These are phyloP conservation scores for Tethea ocularis DNA, from an alignment of 2,888 invertebrate genomes.

Conservation along the genomic window DNA sequence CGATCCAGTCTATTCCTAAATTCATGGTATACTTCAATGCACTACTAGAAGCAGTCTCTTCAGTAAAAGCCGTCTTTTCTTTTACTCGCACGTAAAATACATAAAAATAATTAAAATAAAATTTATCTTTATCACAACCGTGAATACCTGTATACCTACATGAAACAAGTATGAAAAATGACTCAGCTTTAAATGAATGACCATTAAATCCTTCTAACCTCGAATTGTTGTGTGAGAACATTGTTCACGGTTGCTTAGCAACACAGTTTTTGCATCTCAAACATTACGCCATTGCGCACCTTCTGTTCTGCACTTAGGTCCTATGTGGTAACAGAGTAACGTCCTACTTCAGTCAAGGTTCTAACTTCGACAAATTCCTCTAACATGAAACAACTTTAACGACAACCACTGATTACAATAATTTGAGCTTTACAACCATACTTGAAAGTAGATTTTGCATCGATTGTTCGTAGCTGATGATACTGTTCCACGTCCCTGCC, in stretches of 20 bases:
- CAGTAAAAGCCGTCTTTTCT: too few species aligned
- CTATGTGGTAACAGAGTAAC: slow-evolving; percentile 74
- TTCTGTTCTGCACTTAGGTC: slow-evolving; percentile 74
- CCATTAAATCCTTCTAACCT: slow-evolving; percentile 2
- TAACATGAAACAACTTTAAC: slow-evolving; percentile 38
- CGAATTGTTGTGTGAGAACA: slow-evolving; percentile 16
- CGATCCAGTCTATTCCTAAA: too few species aligned
- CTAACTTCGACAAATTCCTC: slow-evolving; percentile 55
- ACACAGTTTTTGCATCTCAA: slow-evolving; percentile 51
- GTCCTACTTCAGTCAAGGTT: slow-evolving; percentile 80
- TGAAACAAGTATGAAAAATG: neutral
- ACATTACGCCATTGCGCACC: slow-evolving; percentile 64
- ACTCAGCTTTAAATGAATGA: slow-evolving; percentile 4
- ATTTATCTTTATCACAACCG: too few species aligned
- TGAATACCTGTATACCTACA: neutral
- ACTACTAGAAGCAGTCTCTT: too few species aligned
- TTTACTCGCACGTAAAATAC: too few species aligned
- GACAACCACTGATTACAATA: slow-evolving; percentile 16
- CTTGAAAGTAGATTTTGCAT: slow-evolving; percentile 26
- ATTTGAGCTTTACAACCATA: slow-evolving; percentile 18
- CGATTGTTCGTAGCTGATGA: slow-evolving; percentile 50
- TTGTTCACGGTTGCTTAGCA: slow-evolving; percentile 45
- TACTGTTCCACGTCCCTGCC: slow-evolving; percentile 69
- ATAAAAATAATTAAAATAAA: too few species aligned
- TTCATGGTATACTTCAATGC: too few species aligned